Conservation (phyloP, 2,113 vertebrate species). For the Crotalus horridus region DNA sequence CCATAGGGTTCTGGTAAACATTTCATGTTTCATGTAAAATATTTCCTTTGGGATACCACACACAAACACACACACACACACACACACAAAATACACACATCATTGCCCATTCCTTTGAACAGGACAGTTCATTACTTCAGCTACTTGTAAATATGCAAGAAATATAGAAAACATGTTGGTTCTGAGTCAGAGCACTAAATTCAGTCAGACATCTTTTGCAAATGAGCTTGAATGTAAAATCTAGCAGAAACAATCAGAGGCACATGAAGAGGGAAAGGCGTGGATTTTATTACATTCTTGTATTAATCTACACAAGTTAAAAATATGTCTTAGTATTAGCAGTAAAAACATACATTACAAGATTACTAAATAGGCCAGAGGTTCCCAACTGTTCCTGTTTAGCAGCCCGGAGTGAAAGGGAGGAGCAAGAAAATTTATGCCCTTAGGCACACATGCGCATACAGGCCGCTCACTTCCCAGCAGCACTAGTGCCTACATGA, state of each 20-base stretch:
- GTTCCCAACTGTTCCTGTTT: too few relatives aligned
- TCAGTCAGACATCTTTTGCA: neutral
- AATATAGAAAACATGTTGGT: neutral
- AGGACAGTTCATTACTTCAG: neutral
- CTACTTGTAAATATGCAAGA: neutral
- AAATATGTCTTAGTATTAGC: neutral
- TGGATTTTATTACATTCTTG: neutral
- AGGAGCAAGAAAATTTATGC: too few relatives aligned
- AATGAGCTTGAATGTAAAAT: neutral
- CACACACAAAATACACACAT: neutral
- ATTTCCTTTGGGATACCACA: neutral
- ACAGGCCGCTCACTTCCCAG: too few relatives aligned
- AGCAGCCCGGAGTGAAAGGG: too few relatives aligned
- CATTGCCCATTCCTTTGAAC: too few relatives aligned
- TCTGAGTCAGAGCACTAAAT: neutral
- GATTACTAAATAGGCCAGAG: neutral
- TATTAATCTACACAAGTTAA: constrained; percentile 4
- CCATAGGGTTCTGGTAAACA: neutral
- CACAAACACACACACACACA: neutral
- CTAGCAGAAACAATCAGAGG: neutral
- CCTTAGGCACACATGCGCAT: too few relatives aligned
- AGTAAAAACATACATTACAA: neutral
- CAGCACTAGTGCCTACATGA: too few relatives aligned
- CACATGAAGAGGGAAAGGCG: neutral
- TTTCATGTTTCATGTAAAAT: neutral